Conservation (phyloP, 37 sponge, comb jelly and placozoan species). For the Spongia lamella region DNA sequence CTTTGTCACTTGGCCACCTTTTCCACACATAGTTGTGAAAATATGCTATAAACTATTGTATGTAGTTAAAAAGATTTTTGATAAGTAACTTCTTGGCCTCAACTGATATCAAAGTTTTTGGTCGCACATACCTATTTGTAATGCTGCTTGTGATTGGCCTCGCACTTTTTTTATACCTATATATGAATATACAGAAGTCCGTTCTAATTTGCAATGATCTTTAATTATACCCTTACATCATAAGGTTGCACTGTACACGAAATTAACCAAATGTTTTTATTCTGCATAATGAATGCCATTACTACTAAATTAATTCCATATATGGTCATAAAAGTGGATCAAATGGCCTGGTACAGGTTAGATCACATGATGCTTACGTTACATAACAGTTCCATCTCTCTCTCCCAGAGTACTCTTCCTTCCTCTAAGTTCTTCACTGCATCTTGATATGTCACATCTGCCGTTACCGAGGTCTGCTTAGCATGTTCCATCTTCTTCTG, state of each 20-base stretch:
- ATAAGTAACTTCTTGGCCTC: too few species aligned
- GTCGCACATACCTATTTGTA: too few species aligned
- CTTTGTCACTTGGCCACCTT: too few species aligned
- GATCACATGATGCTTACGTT: slow-evolving; percentile 37
- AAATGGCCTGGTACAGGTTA: neutral
- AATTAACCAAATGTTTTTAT: neutral
- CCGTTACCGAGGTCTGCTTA: slow-evolving; percentile 35
- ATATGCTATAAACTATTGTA: too few species aligned
- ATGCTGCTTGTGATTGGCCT: too few species aligned
- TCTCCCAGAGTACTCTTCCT: slow-evolving; percentile 78
- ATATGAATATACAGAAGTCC: too few species aligned
- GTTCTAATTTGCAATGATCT: neutral
- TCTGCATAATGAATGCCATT: neutral
- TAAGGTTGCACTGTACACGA: neutral
- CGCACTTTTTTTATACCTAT: too few species aligned
- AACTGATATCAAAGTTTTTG: too few species aligned
- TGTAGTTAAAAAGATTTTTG: too few species aligned
- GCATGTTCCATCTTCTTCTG: slow-evolving; percentile 47
- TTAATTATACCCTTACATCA: neutral
- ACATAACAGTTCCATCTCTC: slow-evolving; percentile 86
- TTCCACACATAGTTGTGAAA: too few species aligned
- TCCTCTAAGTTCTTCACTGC: slow-evolving; percentile 76
- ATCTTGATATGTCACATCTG: slow-evolving; percentile 77
- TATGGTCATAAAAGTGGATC: neutral
- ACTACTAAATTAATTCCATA: neutral